Conservation (phyloP, 2,113 vertebrate genomes). For the Tetrax tetrax region DNA sequence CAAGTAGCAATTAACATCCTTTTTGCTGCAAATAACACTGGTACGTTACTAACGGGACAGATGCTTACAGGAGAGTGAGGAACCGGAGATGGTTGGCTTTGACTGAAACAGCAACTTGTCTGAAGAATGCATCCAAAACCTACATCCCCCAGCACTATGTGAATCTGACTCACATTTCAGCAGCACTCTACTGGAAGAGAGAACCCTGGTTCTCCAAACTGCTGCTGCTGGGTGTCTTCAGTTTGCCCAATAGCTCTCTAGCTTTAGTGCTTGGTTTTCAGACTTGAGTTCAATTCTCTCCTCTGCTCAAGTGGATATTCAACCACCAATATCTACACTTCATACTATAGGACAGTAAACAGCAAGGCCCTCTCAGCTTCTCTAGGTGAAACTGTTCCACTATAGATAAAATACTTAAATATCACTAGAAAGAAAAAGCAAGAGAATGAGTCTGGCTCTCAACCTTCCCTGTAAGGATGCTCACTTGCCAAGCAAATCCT, state of each 20-base stretch:
- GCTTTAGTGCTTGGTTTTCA: neutral
- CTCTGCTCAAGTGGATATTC: neutral
- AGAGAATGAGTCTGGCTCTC: neutral
- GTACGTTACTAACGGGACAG: neutral
- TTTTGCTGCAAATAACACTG: neutral
- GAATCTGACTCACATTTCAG: neutral
- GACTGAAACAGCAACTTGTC: neutral
- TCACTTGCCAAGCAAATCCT: neutral
- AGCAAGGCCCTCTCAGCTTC: neutral
- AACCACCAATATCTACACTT: neutral
- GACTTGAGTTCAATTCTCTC: neutral
- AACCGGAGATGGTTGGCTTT: neutral
- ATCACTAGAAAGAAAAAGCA: neutral
- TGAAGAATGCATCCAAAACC: fast-evolving
- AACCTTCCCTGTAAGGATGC: neutral
- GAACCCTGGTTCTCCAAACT: neutral
- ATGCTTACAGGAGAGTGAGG: fast-evolving
- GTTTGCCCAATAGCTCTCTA: neutral
- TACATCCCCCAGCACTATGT: neutral
- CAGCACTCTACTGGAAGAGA: neutral
- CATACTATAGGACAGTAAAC: neutral
- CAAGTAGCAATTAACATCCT: neutral
- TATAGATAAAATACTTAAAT: neutral
- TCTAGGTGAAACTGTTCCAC: neutral
- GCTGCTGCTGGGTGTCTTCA: neutral